Conservation (phyloP, 2,797 vertebrate species). For the Protonibea diacanthus region DNA sequence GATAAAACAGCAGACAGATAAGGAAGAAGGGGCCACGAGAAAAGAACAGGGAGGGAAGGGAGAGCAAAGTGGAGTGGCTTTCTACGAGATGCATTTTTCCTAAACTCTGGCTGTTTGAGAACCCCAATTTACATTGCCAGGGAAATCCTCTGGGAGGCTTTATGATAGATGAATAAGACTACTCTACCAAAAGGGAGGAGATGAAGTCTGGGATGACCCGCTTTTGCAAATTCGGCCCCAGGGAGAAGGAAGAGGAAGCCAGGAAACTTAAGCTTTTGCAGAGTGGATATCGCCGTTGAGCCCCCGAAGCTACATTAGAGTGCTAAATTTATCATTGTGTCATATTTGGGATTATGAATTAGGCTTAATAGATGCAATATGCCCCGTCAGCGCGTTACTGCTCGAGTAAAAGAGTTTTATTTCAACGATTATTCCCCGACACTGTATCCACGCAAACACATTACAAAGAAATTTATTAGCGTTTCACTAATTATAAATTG, state of each 20-base stretch:
- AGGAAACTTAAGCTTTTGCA: constrained; percentile 77
- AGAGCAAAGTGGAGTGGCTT: constrained; percentile 46
- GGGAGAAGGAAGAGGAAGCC: constrained; percentile 77
- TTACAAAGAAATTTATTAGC: background rate
- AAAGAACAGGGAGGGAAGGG: constrained; percentile 25
- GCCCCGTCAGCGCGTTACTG: constrained; percentile 33
- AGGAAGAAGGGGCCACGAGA: constrained; percentile 55
- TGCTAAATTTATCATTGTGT: constrained; percentile 77
- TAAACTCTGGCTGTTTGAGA: constrained; percentile 71
- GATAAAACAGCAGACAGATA: constrained; percentile 82
- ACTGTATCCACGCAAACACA: background rate
- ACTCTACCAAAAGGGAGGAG: constrained; percentile 65
- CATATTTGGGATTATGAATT: constrained; percentile 69
- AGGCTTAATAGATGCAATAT: constrained; percentile 37
- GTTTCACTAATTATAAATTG: background rate
- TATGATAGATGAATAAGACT: constrained; percentile 82
- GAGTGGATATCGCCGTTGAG: constrained; percentile 65
- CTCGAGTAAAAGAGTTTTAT: constrained; percentile 18
- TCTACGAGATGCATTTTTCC: constrained; percentile 62
- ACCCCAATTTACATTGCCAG: constrained; percentile 73
- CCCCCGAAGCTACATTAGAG: constrained; percentile 57
- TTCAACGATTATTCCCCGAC: constrained; percentile 4
- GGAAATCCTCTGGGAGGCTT: constrained; percentile 79
- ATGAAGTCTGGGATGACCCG: constrained; percentile 79
- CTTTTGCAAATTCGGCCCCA: constrained; percentile 83